Evolutionary conservation across 2,113 vertebrate genomes (phyloP).

Genomic region (Chitala chitala): DNA sequence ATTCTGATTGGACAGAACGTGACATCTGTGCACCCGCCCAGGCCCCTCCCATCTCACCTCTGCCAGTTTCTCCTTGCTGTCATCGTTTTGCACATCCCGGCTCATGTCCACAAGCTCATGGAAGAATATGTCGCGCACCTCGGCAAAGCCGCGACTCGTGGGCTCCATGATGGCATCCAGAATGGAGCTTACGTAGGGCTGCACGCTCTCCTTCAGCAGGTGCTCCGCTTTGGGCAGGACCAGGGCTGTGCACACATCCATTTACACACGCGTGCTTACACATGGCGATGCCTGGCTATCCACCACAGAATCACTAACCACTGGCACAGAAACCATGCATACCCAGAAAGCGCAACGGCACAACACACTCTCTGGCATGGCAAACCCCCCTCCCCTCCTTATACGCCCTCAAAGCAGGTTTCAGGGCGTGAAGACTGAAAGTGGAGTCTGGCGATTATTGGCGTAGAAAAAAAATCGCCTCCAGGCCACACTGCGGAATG

Average conservation of each 20-base stretch:
- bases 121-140: constrained; percentile 87
- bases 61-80: constrained; percentile 72
- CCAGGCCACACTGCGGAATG: background rate
- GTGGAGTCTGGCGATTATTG: background rate
- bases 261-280: background rate
- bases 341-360: no score
- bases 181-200: constrained; percentile 90
- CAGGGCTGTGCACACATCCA: constrained; percentile 54
- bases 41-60: constrained; percentile 71
- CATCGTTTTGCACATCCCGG: constrained; percentile 83
- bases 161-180: constrained; percentile 94
- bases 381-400: background rate
- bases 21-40: background rate
- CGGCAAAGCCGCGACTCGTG: constrained; percentile 87
- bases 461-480: constrained; percentile 1
- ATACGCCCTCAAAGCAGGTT: background rate
- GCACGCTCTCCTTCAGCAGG: constrained; percentile 76
- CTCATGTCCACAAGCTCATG: constrained; percentile 88
- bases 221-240: constrained; percentile 84
- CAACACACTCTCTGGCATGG: no score
- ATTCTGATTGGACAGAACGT: no score
- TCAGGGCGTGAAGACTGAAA: constrained; percentile 12
- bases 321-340: no score
- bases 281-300: no score
- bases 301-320: no score